Evolutionary conservation across 2,797 vertebrate genomes (phyloP).

Genomic region (Gymnothorax javanicus): DNA sequence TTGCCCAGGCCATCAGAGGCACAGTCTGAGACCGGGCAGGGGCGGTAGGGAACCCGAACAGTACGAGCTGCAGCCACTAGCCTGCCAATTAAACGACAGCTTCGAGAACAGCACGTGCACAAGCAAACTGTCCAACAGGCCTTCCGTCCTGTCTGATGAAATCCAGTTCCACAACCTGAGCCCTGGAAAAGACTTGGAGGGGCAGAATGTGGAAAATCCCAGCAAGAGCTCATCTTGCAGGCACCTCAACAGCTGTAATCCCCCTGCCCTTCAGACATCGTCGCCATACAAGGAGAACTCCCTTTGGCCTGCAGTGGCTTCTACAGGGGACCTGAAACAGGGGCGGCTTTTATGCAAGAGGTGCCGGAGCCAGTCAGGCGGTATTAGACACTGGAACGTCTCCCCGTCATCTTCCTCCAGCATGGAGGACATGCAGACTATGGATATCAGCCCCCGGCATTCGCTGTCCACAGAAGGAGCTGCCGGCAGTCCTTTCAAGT

Average conservation of each 20-base stretch:
- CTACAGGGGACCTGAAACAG: conserved; percentile 52
- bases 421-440: conserved; percentile 73
- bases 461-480: conserved; percentile 64
- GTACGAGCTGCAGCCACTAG: conserved; percentile 92
- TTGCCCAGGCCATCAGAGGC: conserved; percentile 69
- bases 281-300: conserved; percentile 86
- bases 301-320: conserved; percentile 47
- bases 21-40: conserved; percentile 60
- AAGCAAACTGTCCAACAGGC: conserved; percentile 94
- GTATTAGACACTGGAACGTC: conserved; percentile 64
- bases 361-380: conserved; percentile 61
- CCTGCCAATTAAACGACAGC: conserved; percentile 91
- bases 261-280: conserved; percentile 89
- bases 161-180: conserved; percentile 80
- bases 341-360: conserved; percentile 70
- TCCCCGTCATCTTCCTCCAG: conserved; percentile 76
- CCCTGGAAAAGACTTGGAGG: conserved; percentile 62
- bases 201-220: conserved; percentile 53
- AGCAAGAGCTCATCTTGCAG: conserved; percentile 58
- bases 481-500: conserved; percentile 34
- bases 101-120: conserved; percentile 99
- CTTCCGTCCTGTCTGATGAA: conserved; percentile 93
- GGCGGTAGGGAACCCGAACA: conserved; percentile 78
- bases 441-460: conserved; percentile 62
- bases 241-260: conserved; percentile 59